Evolutionary conservation across 2,888 invertebrate species (phyloP).

Genomic region (Falcaria lacertinaria): DNA sequence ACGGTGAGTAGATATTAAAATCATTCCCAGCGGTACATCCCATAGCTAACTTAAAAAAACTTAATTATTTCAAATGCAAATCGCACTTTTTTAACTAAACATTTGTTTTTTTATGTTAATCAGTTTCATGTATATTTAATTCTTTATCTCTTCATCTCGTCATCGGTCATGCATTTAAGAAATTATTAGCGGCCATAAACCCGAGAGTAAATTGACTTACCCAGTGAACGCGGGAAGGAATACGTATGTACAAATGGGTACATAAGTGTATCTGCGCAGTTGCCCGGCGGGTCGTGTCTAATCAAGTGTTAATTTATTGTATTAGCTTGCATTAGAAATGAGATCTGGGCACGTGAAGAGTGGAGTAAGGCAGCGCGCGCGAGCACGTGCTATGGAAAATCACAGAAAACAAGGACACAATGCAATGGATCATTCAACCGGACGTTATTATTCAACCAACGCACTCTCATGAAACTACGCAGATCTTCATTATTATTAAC

Average conservation of each 20-base stretch:
- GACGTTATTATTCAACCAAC: slow-evolving; percentile 76
- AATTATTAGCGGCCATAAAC: too few species aligned
- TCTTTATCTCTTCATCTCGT: too few species aligned
- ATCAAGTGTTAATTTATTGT: slow-evolving; percentile 44
- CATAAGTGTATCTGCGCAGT: slow-evolving; percentile 41
- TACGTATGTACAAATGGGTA: slow-evolving; percentile 5
- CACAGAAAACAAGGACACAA: slow-evolving; percentile 78
- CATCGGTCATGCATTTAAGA: too few species aligned
- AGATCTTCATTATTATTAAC: slow-evolving; percentile 74
- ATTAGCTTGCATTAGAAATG: slow-evolving; percentile 47
- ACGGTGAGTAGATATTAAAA: too few species aligned
- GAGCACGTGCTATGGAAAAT: slow-evolving; percentile 74
- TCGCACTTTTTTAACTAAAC: too few species aligned
- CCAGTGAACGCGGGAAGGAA: not conserved
- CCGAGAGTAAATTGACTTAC: slow-evolving; percentile 5
- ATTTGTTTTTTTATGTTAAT: too few species aligned
- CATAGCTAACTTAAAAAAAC: too few species aligned
- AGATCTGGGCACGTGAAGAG: slow-evolving; percentile 42
- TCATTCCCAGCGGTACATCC: too few species aligned
- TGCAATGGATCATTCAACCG: slow-evolving; percentile 79
- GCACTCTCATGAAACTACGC: slow-evolving; percentile 72
- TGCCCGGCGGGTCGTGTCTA: slow-evolving; percentile 32
- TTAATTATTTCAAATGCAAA: too few species aligned
- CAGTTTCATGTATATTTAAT: too few species aligned
- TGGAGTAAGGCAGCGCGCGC: slow-evolving; percentile 20